Conservation (phyloP, 2,797 vertebrate species). For the Poliocrania exsul region DNA sequence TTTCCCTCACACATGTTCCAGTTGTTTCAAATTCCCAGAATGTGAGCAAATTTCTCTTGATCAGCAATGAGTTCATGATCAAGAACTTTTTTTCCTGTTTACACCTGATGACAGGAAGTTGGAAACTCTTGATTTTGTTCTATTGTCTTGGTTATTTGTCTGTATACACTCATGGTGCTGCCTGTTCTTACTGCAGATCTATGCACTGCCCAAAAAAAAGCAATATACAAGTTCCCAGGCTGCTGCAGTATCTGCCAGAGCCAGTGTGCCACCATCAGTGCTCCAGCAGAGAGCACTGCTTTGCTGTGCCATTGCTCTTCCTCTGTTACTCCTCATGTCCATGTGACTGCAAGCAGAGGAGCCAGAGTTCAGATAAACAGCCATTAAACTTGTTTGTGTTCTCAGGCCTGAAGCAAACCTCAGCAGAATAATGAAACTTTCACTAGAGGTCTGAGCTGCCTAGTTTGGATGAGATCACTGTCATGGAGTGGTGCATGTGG, state of each 20-base stretch:
- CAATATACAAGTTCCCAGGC: background rate
- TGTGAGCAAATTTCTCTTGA: background rate
- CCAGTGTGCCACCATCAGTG: background rate
- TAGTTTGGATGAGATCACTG: background rate
- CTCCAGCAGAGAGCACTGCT: conserved; percentile 25
- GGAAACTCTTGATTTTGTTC: background rate
- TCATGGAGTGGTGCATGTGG: background rate
- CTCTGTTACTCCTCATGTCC: background rate
- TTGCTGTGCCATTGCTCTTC: background rate
- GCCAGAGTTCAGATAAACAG: background rate
- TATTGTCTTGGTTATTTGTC: background rate
- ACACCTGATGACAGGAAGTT: background rate
- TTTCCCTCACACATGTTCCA: background rate
- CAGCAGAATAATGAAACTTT: conserved; percentile 1
- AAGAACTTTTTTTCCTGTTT: background rate
- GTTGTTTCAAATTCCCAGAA: background rate
- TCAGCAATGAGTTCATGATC: background rate
- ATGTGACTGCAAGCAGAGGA: background rate
- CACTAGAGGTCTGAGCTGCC: background rate
- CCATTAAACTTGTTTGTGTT: background rate
- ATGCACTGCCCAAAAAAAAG: background rate
- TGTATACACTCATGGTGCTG: background rate
- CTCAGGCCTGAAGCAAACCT: background rate
- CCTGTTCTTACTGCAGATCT: background rate
- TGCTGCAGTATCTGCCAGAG: background rate